Percentiles rank a stretch among this genome's conserved stretches.
Conservation (phyloP, 35 echinoderm and acorn worm species). For the Apostichopus californicus region DNA sequence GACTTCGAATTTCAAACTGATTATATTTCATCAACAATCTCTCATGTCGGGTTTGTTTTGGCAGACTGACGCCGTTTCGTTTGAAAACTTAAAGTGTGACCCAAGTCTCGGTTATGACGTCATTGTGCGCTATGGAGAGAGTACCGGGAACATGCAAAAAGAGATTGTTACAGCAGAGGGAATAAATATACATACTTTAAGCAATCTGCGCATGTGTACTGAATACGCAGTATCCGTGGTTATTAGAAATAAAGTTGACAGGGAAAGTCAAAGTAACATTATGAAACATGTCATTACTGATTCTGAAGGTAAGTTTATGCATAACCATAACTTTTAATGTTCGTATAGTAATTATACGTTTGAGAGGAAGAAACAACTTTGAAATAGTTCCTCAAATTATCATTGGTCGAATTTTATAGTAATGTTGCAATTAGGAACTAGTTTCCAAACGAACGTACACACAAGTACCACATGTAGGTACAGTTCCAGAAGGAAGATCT, state of each 20-base stretch:
- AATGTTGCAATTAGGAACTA: no score
- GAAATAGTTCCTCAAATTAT: no score
- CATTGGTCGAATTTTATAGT: no score
- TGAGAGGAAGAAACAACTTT: no score
- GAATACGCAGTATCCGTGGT: background rate
- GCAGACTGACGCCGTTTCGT: background rate
- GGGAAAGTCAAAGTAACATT: background rate
- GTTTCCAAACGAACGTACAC: no score
- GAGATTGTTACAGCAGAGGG: background rate
- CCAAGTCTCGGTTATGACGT: background rate
- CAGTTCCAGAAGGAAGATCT: no score
- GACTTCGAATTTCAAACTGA: no score
- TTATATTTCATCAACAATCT: no score
- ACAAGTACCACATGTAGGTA: no score
- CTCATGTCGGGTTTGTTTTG: background rate
- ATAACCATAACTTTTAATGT: no score
- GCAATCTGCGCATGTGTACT: background rate
- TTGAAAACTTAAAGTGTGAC: background rate
- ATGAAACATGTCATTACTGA: background rate
- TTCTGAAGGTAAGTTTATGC: background rate
- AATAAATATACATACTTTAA: background rate
- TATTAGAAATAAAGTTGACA: background rate
- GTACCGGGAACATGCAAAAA: background rate
- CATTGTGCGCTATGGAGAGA: background rate
- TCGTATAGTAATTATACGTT: no score